Conservation (phyloP, 2,113 vertebrate species). For the Sylvietta virens region DNA sequence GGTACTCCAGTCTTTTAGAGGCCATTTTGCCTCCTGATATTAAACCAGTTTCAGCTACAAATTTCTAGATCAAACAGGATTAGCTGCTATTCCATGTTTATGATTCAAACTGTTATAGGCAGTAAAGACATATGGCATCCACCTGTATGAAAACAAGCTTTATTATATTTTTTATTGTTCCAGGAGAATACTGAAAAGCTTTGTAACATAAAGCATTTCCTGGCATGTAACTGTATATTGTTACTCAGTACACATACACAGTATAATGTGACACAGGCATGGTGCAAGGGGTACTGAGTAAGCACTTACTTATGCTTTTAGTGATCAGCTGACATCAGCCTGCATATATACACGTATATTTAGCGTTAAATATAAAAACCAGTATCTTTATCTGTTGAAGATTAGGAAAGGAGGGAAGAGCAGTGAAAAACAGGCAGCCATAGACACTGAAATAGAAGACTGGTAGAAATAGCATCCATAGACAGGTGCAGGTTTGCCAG, state of each 20-base stretch:
- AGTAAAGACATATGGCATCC: not conserved
- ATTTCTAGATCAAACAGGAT: not conserved
- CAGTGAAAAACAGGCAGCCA: not conserved
- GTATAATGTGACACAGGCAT: not conserved
- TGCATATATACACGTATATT: not conserved
- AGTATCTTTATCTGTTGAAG: not conserved
- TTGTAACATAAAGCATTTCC: not conserved
- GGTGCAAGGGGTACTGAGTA: not conserved
- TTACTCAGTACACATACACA: not conserved
- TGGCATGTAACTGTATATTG: not conserved
- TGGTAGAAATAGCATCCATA: not conserved
- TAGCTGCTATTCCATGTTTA: not conserved
- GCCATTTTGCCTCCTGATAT: not conserved
- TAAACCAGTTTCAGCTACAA: not conserved
- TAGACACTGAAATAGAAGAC: not conserved
- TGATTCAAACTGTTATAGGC: not conserved
- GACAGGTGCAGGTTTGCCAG: not conserved
- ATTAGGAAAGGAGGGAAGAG: not conserved
- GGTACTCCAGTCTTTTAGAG: conserved; percentile 67
- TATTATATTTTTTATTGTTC: not conserved
- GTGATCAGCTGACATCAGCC: not conserved
- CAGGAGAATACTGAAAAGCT: not conserved
- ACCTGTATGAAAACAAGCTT: not conserved
- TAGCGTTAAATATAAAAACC: not conserved
- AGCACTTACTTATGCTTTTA: not conserved